Conservation (phyloP, 2,888 invertebrate species). For the Villa cingulata region DNA sequence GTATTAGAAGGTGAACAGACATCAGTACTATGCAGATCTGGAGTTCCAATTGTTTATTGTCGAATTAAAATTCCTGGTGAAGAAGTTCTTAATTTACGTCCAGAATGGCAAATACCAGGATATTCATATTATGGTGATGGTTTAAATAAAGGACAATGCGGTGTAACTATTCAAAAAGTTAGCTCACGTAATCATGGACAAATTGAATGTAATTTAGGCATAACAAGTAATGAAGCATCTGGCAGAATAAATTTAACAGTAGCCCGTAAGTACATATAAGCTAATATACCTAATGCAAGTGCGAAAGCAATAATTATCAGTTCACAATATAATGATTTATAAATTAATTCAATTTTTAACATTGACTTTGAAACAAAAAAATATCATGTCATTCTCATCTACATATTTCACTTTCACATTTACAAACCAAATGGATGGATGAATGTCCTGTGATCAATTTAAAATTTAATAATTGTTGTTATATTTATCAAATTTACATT, state of each 20-base stretch:
- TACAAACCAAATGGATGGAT: no score
- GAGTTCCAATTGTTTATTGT: constrained; percentile 28
- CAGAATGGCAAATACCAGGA: constrained; percentile 32
- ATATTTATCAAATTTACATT: no score
- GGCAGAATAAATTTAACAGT: constrained; percentile 51
- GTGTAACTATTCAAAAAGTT: constrained; percentile 49
- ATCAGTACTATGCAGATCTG: constrained; percentile 29
- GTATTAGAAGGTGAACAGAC: constrained; percentile 30
- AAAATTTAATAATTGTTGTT: no score
- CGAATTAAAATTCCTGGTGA: constrained; percentile 41
- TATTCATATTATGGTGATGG: constrained; percentile 41
- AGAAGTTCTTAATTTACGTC: constrained; percentile 38
- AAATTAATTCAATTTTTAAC: no score
- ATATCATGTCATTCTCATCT: no score
- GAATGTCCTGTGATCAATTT: no score
- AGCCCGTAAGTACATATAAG: constrained; percentile 48
- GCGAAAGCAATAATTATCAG: no score
- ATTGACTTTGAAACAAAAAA: no score
- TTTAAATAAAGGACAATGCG: constrained; percentile 53
- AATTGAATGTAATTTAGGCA: constrained; percentile 52
- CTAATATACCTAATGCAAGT: no score
- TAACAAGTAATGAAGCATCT: constrained; percentile 44
- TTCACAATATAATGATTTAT: no score
- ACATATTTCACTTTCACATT: no score
- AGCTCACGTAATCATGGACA: constrained; percentile 54